A percentile compares a stretch with the other conserved stretches of the same genome.
phyloP scores from a whole-genome alignment of 2,797 vertebrate species.

The Mormyrus proboscirostris region DNA sequence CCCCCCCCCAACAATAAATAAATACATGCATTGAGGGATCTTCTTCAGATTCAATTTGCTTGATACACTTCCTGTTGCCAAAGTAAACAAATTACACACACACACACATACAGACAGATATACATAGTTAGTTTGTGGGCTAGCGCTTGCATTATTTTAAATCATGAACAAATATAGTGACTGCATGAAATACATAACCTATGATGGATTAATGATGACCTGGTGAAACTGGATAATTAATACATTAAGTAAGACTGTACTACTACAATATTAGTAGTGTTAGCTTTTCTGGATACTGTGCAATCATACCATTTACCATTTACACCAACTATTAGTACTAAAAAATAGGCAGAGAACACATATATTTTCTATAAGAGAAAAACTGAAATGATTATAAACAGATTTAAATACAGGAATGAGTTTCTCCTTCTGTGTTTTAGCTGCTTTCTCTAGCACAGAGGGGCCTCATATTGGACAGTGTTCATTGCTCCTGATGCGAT shows the following conservation, averaged over 20 bases:
- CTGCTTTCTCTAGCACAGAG: not conserved
- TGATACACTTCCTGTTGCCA: not conserved
- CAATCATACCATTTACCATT: not conserved
- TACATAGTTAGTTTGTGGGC: not conserved
- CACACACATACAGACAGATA: too few species aligned
- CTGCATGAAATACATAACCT: not conserved
- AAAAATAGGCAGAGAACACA: not conserved
- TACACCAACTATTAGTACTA: not conserved
- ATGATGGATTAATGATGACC: not conserved
- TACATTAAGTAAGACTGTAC: not conserved
- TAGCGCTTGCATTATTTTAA: not conserved
- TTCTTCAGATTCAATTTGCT: not conserved
- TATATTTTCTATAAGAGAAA: not conserved
- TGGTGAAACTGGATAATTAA: not conserved
- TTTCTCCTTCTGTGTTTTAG: not conserved
- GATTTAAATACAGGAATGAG: not conserved
- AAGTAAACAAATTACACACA: not conserved
- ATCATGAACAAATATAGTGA: not conserved
- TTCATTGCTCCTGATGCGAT: not conserved
- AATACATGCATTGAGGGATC: not conserved
- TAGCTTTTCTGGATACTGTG: not conserved
- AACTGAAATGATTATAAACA: not conserved
- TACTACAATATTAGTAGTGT: not conserved
- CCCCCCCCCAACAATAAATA: not conserved
- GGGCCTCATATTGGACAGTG: not conserved